Evolutionary conservation across 2,113 vertebrate genomes (phyloP).

Genomic region (Pimephales promelas): DNA sequence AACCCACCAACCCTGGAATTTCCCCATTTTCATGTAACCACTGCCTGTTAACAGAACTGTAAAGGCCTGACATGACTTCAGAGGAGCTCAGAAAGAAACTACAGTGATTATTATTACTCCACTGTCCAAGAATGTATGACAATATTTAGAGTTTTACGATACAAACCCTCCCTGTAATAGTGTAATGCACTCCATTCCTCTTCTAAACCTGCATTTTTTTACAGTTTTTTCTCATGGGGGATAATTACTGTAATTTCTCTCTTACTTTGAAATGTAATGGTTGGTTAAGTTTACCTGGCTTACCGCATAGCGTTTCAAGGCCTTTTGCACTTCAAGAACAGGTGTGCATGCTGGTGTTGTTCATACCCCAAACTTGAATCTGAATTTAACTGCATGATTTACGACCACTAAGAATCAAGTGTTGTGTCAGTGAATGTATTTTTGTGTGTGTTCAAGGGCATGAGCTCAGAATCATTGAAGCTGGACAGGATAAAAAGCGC

Average conservation of each 20-base stretch:
- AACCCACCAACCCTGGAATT: slow-evolving; percentile 51
- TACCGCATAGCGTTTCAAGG: slow-evolving; percentile 13
- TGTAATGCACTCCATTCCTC: neutral
- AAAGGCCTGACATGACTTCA: slow-evolving; percentile 5
- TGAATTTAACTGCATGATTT: slow-evolving; percentile 26
- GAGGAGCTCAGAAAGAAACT: neutral
- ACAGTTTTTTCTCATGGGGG: neutral
- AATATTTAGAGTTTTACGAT: slow-evolving; percentile 33
- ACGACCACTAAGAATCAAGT: slow-evolving; percentile 19
- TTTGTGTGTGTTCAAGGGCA: slow-evolving; percentile 23
- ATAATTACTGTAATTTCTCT: slow-evolving; percentile 33
- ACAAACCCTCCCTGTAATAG: slow-evolving; percentile 48
- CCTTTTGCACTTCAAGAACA: slow-evolving; percentile 15
- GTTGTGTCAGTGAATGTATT: slow-evolving; percentile 7
- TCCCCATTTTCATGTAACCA: slow-evolving; percentile 29
- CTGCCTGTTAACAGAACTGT: neutral
- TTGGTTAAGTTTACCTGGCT: slow-evolving; percentile 5
- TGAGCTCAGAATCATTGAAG: slow-evolving; percentile 38
- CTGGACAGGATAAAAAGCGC: slow-evolving; percentile 8
- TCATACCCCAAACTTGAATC: neutral
- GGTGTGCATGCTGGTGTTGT: neutral
- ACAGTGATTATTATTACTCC: slow-evolving; percentile 55
- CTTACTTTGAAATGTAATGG: slow-evolving; percentile 12
- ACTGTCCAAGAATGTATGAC: slow-evolving; percentile 65
- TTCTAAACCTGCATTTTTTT: neutral